A percentile compares a stretch with the other conserved stretches of the same genome.
Evolutionary conservation across 2,888 invertebrate genomes (phyloP).

Genomic region (Patella ulyssiponensis): DNA sequence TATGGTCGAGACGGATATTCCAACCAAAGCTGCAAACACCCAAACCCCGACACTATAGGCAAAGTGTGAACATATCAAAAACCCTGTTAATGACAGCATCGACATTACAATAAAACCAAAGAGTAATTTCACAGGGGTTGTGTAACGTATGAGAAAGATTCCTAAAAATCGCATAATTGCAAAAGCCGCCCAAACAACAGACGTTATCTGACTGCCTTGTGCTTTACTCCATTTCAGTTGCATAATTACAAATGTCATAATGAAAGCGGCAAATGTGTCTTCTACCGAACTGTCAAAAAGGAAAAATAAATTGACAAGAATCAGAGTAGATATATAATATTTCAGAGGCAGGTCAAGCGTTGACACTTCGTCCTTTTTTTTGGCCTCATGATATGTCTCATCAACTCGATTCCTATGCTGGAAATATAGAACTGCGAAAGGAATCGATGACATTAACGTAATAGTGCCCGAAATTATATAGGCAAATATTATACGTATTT

Average conservation of each 20-base stretch:
- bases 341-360: not conserved
- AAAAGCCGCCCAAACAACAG: constrained; percentile 71
- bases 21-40: constrained; percentile 66
- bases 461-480: constrained; percentile 21
- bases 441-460: not conserved
- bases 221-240: constrained; percentile 59
- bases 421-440: no score
- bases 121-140: constrained; percentile 68
- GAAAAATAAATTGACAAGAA: constrained; percentile 25
- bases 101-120: constrained; percentile 52
- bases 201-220: constrained; percentile 62
- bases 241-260: constrained; percentile 35
- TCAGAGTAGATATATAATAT: constrained; percentile 20
- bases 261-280: constrained; percentile 33
- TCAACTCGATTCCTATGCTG: constrained; percentile 3
- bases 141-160: constrained; percentile 64
- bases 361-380: not conserved
- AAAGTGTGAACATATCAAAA: constrained; percentile 34
- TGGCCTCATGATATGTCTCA: constrained; percentile 22
- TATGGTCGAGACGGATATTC: constrained; percentile 71
- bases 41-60: constrained; percentile 49
- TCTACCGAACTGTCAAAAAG: constrained; percentile 33
- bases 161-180: constrained; percentile 65
- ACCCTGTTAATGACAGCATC: constrained; percentile 39
- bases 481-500: constrained; percentile 16